These are phyloP conservation scores for Carterocephalus palaemon DNA, from an alignment of 2,888 invertebrate species.

Conservation along the genomic window DNA sequence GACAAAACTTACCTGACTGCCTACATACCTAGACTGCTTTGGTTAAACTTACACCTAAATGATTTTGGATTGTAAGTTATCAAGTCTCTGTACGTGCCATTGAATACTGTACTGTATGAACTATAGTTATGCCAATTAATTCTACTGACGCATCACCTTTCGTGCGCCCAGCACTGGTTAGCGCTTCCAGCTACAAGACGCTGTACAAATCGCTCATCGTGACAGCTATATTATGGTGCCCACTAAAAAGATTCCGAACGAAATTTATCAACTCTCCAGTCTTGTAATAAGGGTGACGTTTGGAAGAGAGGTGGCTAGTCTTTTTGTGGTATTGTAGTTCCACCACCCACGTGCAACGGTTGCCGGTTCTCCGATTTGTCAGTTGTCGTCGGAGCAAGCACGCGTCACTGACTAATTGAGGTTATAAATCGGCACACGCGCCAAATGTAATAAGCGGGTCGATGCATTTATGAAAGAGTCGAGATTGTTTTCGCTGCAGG, in stretches of 20 bases:
- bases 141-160: conserved; percentile 29
- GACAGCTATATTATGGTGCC: conserved; percentile 25
- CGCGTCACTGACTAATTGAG: conserved; percentile 69
- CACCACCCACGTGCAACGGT: conserved; percentile 60
- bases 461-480: conserved; percentile 38
- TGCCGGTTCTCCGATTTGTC: conserved; percentile 65
- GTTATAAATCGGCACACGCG: conserved; percentile 68
- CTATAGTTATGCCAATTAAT: conserved; percentile 26
- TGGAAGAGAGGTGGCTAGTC: neutral
- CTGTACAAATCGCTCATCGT: conserved; percentile 31
- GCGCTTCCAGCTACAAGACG: conserved; percentile 28
- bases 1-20: no score
- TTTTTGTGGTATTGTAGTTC: conserved; percentile 24
- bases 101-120: neutral
- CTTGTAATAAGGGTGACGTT: conserved; percentile 26
- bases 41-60: no score
- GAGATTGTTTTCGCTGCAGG: neutral
- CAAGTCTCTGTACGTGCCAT: no score
- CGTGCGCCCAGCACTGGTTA: conserved; percentile 24
- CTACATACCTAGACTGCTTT: no score
- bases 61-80: no score
- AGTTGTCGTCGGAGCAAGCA: conserved; percentile 59
- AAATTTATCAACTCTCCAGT: conserved; percentile 7
- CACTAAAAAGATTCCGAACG: neutral
- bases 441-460: conserved; percentile 53